Base-by-base conservation (phyloP, 2,113 vertebrate species). In the Siphamia tubifer region DNA sequence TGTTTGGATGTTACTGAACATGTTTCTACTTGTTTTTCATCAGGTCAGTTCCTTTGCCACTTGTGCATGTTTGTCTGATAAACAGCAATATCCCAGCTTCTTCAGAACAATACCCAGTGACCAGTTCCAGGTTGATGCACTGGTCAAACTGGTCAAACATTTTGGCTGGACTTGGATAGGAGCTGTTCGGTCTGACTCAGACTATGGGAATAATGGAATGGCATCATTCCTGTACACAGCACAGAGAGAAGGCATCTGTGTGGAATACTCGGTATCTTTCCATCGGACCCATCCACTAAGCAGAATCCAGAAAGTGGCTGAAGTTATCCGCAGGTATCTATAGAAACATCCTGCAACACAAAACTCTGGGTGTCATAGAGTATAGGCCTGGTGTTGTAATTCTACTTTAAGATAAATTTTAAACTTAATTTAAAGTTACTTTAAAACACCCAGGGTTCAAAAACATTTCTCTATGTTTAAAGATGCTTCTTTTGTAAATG, bases 141-240 rank as follows among this genome's bases (percentile, higher is more conserved):
- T 93, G 43, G 89, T 88, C 1, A 79, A 74, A 12, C 10, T 93
- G 40, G 52, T 93, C 1, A 91, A 91, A 36, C 79, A 87, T 2
- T 93, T 91, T 43, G 90, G 74, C 12, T 93, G 92, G 92, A 92
- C 82, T 1, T 93, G 92, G 91, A 90, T 93, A 2, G 92, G 92
- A 6, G 83, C 91, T 5, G 55, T 93, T 24, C 71, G 82, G 0
- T 91, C 90, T 0, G 90, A 92, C 65, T 83, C 89, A 1, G 92
- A 93, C 20, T 93, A 93, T 34, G 92, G 92, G 5, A 90, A 90
- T 62, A 81, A 84, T 9, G 90, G 87, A 8, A 92, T 92, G 82
- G 68, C 82, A 0, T 63, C 85, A n/a, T 93, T 93, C 47, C 48
- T 90, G 16, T 16, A 61, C 0, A 83, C 85, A 38, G 88, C 88